Base-by-base conservation (phyloP, 1,140 invertebrate genomes). In the Streblospio benedicti region DNA sequence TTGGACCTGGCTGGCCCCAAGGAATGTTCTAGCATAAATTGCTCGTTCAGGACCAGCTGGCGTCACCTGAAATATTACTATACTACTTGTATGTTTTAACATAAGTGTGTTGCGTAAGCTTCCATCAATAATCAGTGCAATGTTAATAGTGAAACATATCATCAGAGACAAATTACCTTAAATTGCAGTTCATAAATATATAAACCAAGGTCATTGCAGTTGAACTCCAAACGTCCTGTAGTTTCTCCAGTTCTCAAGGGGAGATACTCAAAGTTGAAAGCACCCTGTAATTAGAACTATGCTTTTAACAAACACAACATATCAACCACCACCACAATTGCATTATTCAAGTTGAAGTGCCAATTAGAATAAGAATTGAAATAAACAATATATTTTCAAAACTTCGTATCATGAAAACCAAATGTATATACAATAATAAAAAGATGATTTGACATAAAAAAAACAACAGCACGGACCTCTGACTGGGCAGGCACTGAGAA, bases 111-210 rank as follows among this genome's bases (percentile, higher is more conserved):
- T n/a, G n/a, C n/a, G n/a, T n/a, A n/a, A n/a, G n/a, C n/a, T n/a
- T n/a, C n/a, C n/a, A n/a, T n/a, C n/a, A n/a, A n/a, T n/a, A n/a
- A n/a, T n/a, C n/a, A n/a, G n/a, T n/a, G n/a, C n/a, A n/a, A n/a
- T n/a, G n/a, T n/a, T n/a, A n/a, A n/a, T n/a, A n/a, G n/a, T n/a
- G n/a, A n/a, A n/a, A n/a, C n/a, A n/a, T n/a, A n/a, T n/a, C n/a
- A n/a, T n/a, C n/a, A n/a, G n/a, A n/a, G n/a, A n/a, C n/a, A n/a
- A n/a, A n/a, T n/a, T n/a, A 75, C 75, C 30, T 71, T 76, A 33
- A 78, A 62, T 30, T 69, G 69, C 5, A 79, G 64, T 32, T 78
- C 75, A 65, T 77, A 79, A 18, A 68, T 66, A 56, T 75, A 77
- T 2, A 65, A 66, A 12, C 77, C 76, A 27, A 78, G 68, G 44